Percentiles rank a stretch among this genome's conserved stretches.
Evolutionary conservation across 2,888 invertebrate genomes (phyloP).

Genomic region (Lithosia quadra): DNA sequence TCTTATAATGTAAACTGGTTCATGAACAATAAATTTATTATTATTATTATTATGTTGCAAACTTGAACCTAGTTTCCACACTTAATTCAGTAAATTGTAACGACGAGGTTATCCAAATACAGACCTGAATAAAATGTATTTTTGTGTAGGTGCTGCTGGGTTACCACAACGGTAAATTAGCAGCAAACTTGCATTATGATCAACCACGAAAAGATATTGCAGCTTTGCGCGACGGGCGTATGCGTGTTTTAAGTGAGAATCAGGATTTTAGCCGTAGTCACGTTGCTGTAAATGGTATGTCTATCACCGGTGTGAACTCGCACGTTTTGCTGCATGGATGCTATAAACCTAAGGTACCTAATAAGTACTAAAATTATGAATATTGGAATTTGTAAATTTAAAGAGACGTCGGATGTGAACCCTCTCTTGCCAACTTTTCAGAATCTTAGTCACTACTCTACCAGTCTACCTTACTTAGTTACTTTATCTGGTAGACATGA

Average conservation of each 20-base stretch:
- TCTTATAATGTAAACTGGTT: no score
- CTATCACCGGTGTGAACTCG: constrained; percentile 64
- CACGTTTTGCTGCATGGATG: constrained; percentile 66
- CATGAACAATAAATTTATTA: no score
- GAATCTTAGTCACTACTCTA: constrained; percentile 64
- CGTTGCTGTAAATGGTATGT: constrained; percentile 65
- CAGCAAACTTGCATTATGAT: constrained; percentile 90
- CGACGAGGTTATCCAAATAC: background rate
- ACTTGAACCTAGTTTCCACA: no score
- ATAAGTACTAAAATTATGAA: no score
- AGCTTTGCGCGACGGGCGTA: constrained; percentile 80
- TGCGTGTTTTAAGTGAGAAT: constrained; percentile 87
- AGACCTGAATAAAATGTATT: background rate
- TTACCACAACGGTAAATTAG: constrained; percentile 89
- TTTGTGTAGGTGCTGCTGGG: constrained; percentile 80
- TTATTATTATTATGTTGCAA: no score
- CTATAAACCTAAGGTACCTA: constrained; percentile 67
- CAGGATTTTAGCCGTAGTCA: constrained; percentile 84
- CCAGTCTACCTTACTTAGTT: constrained; percentile 67
- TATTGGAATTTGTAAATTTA: no score
- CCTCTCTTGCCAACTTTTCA: constrained; percentile 35
- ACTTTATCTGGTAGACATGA: constrained; percentile 70
- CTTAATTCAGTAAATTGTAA: no score
- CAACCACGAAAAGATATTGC: constrained; percentile 81
- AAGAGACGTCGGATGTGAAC: background rate